Evolutionary conservation across 2,888 invertebrate species (phyloP).

Genomic region (Stenoptilia bipunctidactyla): DNA sequence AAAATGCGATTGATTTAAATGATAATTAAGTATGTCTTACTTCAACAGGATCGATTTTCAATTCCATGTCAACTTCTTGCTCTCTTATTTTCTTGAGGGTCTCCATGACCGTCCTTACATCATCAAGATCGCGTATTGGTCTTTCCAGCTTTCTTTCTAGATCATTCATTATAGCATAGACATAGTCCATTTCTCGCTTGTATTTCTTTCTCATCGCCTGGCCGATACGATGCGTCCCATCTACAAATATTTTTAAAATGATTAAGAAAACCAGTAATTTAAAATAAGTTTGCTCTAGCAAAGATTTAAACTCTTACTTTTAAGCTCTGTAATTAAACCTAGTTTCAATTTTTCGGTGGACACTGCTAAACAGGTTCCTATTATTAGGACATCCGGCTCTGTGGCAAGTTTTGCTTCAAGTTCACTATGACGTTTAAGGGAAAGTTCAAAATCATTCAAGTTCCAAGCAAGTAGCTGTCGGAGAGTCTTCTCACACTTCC

Average conservation of each 20-base stretch:
- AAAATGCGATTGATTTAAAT: too few relatives aligned
- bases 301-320: slow-evolving; percentile 75
- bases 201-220: slow-evolving; percentile 91
- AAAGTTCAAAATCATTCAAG: slow-evolving; percentile 81
- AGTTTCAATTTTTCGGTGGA: slow-evolving; percentile 88
- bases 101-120: slow-evolving; percentile 94
- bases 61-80: slow-evolving; percentile 95
- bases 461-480: slow-evolving; percentile 81
- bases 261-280: too few relatives aligned
- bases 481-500: slow-evolving; percentile 88
- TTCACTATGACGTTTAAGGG: slow-evolving; percentile 81
- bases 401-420: slow-evolving; percentile 79
- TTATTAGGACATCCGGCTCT: slow-evolving; percentile 80
- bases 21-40: too few relatives aligned
- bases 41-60: slow-evolving; percentile 94
- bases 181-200: slow-evolving; percentile 92
- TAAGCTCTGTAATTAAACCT: slow-evolving; percentile 86
- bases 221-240: slow-evolving; percentile 83
- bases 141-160: slow-evolving; percentile 90
- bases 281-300: too few relatives aligned
- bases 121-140: slow-evolving; percentile 92
- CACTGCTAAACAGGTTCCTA: slow-evolving; percentile 81
- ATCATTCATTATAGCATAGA: slow-evolving; percentile 92
- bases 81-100: slow-evolving; percentile 93
- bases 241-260: too few relatives aligned